Conservation (phyloP, 2,113 vertebrate species). For the Platysternon megacephalum region DNA sequence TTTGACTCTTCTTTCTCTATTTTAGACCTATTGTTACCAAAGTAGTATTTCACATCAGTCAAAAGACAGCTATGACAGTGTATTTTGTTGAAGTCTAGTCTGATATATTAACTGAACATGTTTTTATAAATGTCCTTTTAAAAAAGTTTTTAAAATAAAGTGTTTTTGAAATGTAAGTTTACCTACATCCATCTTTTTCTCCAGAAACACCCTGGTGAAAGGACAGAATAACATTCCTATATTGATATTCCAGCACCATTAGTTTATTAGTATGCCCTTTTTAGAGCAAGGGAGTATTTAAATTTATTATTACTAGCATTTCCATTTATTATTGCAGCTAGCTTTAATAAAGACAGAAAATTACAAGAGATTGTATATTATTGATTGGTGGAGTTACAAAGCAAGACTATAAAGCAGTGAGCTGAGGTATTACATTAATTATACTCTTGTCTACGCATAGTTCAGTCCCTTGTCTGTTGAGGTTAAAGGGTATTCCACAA, state of each 20-base stretch:
- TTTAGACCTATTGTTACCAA: neutral
- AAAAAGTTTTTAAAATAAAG: neutral
- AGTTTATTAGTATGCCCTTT: slow-evolving; percentile 67
- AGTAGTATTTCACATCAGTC: neutral
- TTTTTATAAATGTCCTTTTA: neutral
- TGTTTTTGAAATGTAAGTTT: slow-evolving; percentile 7
- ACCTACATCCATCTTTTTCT: slow-evolving; percentile 22
- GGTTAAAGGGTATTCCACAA: slow-evolving; percentile 70
- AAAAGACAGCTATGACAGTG: neutral
- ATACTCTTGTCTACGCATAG: slow-evolving; percentile 50
- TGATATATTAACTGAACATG: neutral
- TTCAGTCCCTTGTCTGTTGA: slow-evolving; percentile 49
- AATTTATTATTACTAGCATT: slow-evolving; percentile 59
- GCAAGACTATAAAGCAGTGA: slow-evolving; percentile 61
- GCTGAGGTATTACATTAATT: slow-evolving; percentile 70
- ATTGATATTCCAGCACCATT: slow-evolving; percentile 51
- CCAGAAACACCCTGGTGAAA: neutral
- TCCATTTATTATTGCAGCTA: slow-evolving; percentile 69
- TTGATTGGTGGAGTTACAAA: slow-evolving; percentile 67
- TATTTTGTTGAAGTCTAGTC: neutral
- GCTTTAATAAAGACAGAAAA: slow-evolving; percentile 71
- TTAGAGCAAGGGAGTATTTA: slow-evolving; percentile 42
- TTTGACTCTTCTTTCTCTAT: neutral
- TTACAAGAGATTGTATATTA: slow-evolving; percentile 57
- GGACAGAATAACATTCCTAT: neutral